Evolutionary conservation across 2,888 invertebrate species (phyloP).

Genomic region (Machimus rusticus): DNA sequence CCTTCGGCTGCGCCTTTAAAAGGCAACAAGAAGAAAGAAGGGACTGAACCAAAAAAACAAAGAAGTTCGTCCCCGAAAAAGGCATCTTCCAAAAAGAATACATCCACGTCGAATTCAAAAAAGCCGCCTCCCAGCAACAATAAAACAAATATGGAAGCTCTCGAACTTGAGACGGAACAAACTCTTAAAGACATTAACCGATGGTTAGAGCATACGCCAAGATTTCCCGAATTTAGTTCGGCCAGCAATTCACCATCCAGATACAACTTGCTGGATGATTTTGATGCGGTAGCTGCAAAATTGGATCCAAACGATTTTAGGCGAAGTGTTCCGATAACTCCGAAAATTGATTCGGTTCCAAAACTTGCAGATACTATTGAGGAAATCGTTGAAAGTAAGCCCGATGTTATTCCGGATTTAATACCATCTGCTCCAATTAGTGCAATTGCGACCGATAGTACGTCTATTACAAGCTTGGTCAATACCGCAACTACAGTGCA

Average conservation of each 20-base stretch:
- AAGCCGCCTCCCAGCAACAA: background rate
- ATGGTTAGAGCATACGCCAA: conserved; percentile 86
- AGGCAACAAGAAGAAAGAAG: conserved; percentile 51
- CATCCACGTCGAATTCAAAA: conserved; percentile 51
- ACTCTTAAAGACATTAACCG: conserved; percentile 83
- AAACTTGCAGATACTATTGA: conserved; percentile 64
- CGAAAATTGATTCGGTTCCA: conserved; percentile 61
- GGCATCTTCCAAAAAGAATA: conserved; percentile 33
- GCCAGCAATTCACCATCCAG: conserved; percentile 80
- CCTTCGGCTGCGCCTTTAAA: conserved; percentile 54
- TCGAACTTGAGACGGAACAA: conserved; percentile 74
- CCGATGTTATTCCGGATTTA: conserved; percentile 52
- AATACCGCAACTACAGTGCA: conserved; percentile 41
- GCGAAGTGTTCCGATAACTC: conserved; percentile 63
- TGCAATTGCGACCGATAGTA: conserved; percentile 48
- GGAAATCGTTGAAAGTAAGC: conserved; percentile 61
- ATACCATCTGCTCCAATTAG: conserved; percentile 48
- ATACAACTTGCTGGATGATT: conserved; percentile 71
- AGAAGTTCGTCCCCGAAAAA: conserved; percentile 44
- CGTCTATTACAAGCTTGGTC: conserved; percentile 44
- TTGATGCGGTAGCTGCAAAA: conserved; percentile 63
- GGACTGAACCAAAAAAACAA: conserved; percentile 46
- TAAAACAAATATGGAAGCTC: conserved; percentile 66
- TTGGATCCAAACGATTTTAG: conserved; percentile 63
- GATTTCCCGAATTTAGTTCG: conserved; percentile 77